These are phyloP conservation scores for Acyrthosiphon pisum DNA, from an alignment of 1,140 invertebrate genomes.

Conservation along the genomic window DNA sequence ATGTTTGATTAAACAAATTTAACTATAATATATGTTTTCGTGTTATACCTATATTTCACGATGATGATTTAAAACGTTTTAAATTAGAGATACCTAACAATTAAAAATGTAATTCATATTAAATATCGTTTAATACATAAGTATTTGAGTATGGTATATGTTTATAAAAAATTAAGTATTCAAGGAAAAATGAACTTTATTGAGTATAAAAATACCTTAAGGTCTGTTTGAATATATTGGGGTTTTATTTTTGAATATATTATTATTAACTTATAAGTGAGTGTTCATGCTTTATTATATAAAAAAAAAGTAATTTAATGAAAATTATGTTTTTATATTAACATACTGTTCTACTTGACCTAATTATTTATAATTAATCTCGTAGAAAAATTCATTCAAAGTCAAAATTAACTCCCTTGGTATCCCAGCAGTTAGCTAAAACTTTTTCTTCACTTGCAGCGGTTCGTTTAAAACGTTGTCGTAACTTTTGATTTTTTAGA, in stretches of 20 bases:
- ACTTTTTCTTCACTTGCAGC: constrained; percentile 3
- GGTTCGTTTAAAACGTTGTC: constrained; percentile 1
- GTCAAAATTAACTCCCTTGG: constrained; percentile 15
- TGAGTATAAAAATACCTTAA: not conserved
- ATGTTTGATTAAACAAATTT: no score
- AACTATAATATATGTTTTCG: no score
- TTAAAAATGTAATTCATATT: no score
- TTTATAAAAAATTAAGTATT: not conserved
- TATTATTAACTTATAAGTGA: not conserved
- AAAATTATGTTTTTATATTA: not conserved
- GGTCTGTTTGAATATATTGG: not conserved
- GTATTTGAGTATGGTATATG: no score
- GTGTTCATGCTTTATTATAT: not conserved
- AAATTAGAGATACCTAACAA: no score
- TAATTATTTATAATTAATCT: constrained; percentile 13
- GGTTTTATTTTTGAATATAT: not conserved
- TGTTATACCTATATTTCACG: no score
- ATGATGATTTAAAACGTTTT: no score
- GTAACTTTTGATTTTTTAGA: constrained; percentile 43
- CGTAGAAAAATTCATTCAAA: not conserved
- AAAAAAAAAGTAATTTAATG: not conserved
- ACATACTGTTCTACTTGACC: not conserved
- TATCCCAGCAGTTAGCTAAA: not conserved
- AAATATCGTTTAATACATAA: no score
- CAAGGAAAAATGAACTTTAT: not conserved